These are phyloP conservation scores for Neodiprion fabricii DNA, from an alignment of 1,140 invertebrate species.

Conservation along the genomic window DNA sequence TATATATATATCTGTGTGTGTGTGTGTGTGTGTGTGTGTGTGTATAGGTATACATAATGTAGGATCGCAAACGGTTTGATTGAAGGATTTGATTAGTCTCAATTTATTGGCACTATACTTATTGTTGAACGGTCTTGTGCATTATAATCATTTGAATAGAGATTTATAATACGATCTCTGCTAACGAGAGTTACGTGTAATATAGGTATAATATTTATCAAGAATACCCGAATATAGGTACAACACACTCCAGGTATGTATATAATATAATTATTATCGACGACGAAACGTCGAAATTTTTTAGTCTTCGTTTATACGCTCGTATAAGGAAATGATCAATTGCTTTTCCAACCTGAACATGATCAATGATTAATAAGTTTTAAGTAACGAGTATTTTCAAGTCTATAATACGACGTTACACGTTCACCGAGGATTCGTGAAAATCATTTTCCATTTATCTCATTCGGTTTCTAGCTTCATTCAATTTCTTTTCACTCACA, in stretches of 20 bases:
- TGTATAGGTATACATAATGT: background rate
- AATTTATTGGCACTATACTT: slow-evolving; percentile 43
- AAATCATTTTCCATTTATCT: background rate
- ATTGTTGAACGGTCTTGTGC: slow-evolving; percentile 38
- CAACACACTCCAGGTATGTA: no score
- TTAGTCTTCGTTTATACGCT: no score
- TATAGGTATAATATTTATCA: background rate
- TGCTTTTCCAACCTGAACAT: background rate
- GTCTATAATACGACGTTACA: background rate
- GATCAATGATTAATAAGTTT: background rate
- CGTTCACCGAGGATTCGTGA: background rate
- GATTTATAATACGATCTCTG: background rate
- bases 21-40: no score
- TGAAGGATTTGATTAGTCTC: slow-evolving; percentile 10
- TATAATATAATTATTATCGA: no score
- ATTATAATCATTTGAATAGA: background rate
- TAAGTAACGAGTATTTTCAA: background rate
- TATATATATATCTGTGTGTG: no score
- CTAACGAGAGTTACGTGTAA: background rate
- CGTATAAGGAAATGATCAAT: no score
- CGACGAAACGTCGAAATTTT: no score
- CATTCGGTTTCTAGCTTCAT: background rate
- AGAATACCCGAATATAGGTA: background rate
- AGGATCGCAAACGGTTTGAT: slow-evolving; percentile 4
- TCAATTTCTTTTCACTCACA: background rate